Conservation (phyloP, 2,888 invertebrate genomes). For the Spodoptera picta region DNA sequence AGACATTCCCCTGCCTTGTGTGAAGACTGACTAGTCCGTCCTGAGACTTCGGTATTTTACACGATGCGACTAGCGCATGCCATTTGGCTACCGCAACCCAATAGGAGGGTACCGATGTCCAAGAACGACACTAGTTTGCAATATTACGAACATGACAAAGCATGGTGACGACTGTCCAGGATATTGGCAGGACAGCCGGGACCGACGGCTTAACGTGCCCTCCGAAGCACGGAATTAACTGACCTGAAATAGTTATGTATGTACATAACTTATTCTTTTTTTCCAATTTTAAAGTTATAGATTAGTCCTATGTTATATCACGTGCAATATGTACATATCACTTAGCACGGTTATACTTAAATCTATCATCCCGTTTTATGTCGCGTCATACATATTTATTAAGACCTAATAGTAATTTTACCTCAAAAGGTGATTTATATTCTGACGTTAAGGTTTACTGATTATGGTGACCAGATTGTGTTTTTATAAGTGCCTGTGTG, state of each 20-base stretch:
- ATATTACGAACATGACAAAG: constrained; percentile 5
- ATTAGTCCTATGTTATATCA: not conserved
- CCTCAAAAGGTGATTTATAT: no score
- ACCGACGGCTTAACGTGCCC: constrained; percentile 29
- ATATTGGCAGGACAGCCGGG: constrained; percentile 11
- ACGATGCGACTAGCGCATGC: constrained; percentile 3
- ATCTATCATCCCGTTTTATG: not conserved
- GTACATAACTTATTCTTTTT: no score
- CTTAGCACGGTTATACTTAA: constrained; percentile 5
- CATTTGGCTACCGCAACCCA: constrained; percentile 9
- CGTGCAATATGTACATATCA: constrained; percentile 8
- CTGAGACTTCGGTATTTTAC: not conserved
- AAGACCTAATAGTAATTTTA: no score
- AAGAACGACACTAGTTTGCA: constrained; percentile 9
- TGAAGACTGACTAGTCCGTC: not conserved
- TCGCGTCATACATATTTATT: not conserved
- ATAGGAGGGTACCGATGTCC: constrained; percentile 4
- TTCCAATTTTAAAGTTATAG: no score
- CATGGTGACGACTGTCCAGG: constrained; percentile 27
- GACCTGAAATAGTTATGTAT: not conserved
- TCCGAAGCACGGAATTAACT: constrained; percentile 29
- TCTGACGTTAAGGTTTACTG: no score
- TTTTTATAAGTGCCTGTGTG: no score
- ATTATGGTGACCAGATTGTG: no score
- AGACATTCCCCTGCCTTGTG: not conserved